Base-by-base conservation (phyloP, 2,797 vertebrate species). In the Rhinatrema bivittatum region DNA sequence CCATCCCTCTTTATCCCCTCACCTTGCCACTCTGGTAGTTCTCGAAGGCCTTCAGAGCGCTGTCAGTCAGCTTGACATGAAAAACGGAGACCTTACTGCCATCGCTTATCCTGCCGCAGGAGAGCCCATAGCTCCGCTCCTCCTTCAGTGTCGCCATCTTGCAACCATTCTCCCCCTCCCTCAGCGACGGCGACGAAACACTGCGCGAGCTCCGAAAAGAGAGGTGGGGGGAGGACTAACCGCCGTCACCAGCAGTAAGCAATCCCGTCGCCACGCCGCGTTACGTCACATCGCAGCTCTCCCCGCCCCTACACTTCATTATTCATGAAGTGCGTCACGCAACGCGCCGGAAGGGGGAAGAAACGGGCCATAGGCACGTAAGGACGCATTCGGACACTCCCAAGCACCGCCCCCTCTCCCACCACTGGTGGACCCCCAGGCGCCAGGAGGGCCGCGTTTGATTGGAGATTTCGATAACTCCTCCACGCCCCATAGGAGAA, bases 121-220 rank as follows among this genome's bases (percentile, higher is more conserved):
- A 96, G 89, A 98, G 84, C 74, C 89, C 91, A 77, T 95, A 98
- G 78, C 89, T 87, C 87, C 83, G 87, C 84, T 88, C 88, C 87
- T 95, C 91, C 88, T 93, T 90, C 89, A 97, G 82, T 77, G 93
- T 91, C 93, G 92, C 93, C 94, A 96, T 98, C 91, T 98, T 97
- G 85, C 86, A 87, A 82, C 82, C 87, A 84, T 87, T 69, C 65
- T 71, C 67, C 74, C 62, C 63, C 55, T 53, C 62, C 10, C 35
- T 36, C 20, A 16, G 20, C 34, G 22, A 42, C 3, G 27, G 74
- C 76, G 76, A 66, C 68, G 43, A 51, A 56, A 70, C 70, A 28
- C 31, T 73, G 7, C 73, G 71, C 74, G 52, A 75, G 75, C 76
- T 79, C 62, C 74, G 12, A 53, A 54, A 56, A 0, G 0, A 0